Conservation (phyloP, 2,113 vertebrate species). For the Zosterops lateralis region DNA sequence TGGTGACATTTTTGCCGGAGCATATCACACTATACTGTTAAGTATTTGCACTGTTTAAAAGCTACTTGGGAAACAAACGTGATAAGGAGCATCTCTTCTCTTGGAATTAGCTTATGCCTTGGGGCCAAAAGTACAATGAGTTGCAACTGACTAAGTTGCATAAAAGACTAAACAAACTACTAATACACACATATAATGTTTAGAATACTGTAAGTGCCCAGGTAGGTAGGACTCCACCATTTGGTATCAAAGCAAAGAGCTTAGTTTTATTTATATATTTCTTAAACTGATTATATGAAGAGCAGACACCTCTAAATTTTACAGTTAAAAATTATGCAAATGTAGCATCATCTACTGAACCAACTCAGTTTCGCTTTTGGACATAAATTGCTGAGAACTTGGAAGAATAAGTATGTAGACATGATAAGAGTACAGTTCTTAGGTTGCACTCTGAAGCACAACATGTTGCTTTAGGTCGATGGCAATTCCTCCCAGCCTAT, state of each 20-base stretch:
- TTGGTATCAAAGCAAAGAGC: background rate
- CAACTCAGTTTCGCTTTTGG: background rate
- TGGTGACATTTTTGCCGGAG: background rate
- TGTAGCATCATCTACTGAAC: background rate
- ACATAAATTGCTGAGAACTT: background rate
- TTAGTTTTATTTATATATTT: background rate
- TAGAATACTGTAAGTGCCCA: background rate
- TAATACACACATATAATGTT: background rate
- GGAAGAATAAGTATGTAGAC: background rate
- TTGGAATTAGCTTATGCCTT: background rate
- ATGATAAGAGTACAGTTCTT: background rate
- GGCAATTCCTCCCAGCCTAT: background rate
- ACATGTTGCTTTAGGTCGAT: background rate
- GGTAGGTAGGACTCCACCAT: background rate
- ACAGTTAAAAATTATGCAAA: background rate
- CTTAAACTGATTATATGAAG: background rate
- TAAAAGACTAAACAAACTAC: background rate
- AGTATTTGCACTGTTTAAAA: background rate
- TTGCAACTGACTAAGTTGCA: background rate
- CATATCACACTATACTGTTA: background rate
- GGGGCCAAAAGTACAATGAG: background rate
- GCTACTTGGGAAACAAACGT: background rate
- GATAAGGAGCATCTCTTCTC: background rate
- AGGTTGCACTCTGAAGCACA: background rate
- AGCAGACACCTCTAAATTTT: background rate